Evolutionary conservation across 2,888 invertebrate genomes (phyloP).

Genomic region (Elysia crispata): DNA sequence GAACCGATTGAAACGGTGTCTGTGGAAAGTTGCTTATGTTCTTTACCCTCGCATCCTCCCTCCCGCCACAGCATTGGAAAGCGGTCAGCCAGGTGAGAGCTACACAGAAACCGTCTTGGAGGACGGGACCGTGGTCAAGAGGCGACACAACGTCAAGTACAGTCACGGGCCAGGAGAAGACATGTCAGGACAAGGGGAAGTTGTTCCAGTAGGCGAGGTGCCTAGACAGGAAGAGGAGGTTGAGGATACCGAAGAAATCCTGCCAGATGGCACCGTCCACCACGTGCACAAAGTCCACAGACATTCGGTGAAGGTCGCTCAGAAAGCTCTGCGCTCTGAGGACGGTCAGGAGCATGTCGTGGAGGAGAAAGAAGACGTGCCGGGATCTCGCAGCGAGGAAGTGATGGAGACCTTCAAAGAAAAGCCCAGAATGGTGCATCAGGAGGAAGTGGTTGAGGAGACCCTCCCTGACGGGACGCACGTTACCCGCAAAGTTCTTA

Average conservation of each 20-base stretch:
- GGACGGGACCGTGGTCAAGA: constrained; percentile 69
- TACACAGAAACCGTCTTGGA: constrained; percentile 62
- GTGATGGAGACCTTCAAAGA: constrained; percentile 63
- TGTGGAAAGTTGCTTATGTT: too few species aligned
- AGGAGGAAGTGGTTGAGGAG: constrained; percentile 66
- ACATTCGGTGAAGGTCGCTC: constrained; percentile 63
- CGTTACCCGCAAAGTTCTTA: constrained; percentile 65
- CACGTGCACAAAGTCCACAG: constrained; percentile 57
- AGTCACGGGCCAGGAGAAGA: constrained; percentile 43
- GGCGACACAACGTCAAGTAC: constrained; percentile 57
- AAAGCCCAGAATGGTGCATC: constrained; percentile 59
- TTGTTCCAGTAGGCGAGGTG: constrained; percentile 58
- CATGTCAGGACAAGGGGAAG: constrained; percentile 53
- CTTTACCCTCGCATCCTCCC: not conserved
- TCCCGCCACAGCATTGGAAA: constrained; percentile 69
- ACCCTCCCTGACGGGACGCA: constrained; percentile 68
- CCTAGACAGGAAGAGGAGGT: constrained; percentile 61
- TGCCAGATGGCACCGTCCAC: constrained; percentile 71
- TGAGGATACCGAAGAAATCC: constrained; percentile 64
- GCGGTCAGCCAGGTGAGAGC: constrained; percentile 55
- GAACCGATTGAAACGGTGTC: too few species aligned
- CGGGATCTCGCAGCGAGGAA: constrained; percentile 52
- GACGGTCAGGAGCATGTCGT: constrained; percentile 62
- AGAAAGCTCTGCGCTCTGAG: constrained; percentile 58
- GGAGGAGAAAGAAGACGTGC: constrained; percentile 60